Conservation (phyloP, 1,140 invertebrate species). For the Lutraria rhynchaena region DNA sequence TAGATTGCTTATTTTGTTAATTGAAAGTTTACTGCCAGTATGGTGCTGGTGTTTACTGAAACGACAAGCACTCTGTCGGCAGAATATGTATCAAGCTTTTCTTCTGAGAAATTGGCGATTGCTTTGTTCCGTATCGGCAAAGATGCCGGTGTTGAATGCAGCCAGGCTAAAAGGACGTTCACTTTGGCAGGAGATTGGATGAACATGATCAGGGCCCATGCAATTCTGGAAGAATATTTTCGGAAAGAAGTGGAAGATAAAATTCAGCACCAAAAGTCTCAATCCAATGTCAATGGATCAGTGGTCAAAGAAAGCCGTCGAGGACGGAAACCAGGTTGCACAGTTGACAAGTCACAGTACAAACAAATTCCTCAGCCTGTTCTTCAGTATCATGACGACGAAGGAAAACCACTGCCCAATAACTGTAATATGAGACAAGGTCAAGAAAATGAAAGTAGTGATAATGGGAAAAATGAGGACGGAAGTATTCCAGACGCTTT, state of each 20-base stretch:
- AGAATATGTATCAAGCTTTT: slow-evolving; percentile 41
- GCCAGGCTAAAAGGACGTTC: slow-evolving; percentile 20
- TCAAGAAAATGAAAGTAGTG: neutral
- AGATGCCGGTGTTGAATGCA: slow-evolving; percentile 41
- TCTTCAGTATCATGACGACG: neutral
- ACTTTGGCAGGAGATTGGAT: slow-evolving; percentile 39
- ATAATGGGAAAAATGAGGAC: neutral
- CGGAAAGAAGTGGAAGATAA: slow-evolving; percentile 24
- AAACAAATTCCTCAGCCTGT: neutral
- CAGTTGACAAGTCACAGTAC: neutral
- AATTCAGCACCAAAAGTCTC: neutral
- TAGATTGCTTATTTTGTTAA: too few relatives aligned
- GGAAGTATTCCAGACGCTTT: neutral
- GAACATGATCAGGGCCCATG: slow-evolving; percentile 29
- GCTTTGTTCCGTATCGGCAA: slow-evolving; percentile 25
- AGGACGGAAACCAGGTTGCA: slow-evolving; percentile 8
- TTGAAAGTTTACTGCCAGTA: neutral
- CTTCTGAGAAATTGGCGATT: slow-evolving; percentile 36
- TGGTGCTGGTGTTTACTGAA: slow-evolving; percentile 48
- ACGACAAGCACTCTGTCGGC: slow-evolving; percentile 31
- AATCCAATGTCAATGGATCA: neutral
- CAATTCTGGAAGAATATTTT: slow-evolving; percentile 26
- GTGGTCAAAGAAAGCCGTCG: neutral
- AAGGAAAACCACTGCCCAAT: neutral
- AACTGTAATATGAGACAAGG: neutral